A percentile compares a stretch with the other conserved stretches of the same genome.
Conservation (phyloP, 2,888 invertebrate genomes). For the Dascillus cervinus region DNA sequence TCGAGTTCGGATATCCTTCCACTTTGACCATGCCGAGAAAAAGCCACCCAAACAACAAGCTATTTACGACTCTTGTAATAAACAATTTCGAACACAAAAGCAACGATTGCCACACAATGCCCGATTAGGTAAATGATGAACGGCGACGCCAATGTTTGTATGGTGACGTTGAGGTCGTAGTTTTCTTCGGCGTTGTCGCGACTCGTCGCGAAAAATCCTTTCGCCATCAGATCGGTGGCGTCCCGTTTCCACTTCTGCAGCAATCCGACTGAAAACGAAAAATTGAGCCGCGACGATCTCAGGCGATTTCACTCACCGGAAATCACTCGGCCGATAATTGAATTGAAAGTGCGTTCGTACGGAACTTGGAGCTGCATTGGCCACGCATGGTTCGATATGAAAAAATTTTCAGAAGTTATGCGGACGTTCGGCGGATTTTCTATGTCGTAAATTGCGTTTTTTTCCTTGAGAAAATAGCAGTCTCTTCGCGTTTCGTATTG, state of each 20-base stretch:
- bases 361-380: no score
- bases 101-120: constrained; percentile 1
- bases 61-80: constrained; percentile 1
- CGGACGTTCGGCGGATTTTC: no score
- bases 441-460: no score
- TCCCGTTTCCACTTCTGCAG: constrained; percentile 3
- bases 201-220: constrained; percentile 4
- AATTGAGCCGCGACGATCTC: not conserved
- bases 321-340: constrained; percentile 1
- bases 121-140: constrained; percentile 8
- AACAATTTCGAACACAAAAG: constrained; percentile 4
- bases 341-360: constrained; percentile 10
- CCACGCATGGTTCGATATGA: no score
- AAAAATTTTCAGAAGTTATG: no score
- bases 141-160: constrained; percentile 3
- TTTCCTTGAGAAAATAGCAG: no score
- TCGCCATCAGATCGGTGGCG: constrained; percentile 2
- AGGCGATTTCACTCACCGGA: constrained; percentile 7
- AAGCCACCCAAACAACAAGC: no score
- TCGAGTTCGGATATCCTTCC: no score
- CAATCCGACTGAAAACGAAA: constrained; percentile 6
- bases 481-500: constrained; percentile 11
- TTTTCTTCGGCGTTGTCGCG: constrained; percentile 1
- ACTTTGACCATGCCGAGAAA: no score
- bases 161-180: not conserved